Percentiles rank a stretch among this genome's conserved stretches.
phyloP scores from a whole-genome alignment of 2,113 vertebrate species.

The Elachura formosa region DNA sequence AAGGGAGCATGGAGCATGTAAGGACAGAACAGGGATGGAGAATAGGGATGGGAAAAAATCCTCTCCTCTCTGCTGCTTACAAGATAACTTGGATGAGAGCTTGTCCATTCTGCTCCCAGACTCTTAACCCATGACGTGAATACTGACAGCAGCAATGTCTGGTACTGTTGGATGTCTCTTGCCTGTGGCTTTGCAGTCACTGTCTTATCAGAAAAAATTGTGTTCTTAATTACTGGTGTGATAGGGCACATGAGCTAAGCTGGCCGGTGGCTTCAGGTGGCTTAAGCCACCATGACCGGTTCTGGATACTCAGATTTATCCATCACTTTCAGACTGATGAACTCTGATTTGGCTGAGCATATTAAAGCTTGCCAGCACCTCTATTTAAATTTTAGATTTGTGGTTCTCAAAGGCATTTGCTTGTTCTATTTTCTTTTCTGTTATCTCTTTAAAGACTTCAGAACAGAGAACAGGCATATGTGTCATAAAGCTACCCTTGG shows the following conservation, averaged over 20 bases:
- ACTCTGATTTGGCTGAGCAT: background rate
- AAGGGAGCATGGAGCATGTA: background rate
- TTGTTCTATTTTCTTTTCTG: background rate
- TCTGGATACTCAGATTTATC: background rate
- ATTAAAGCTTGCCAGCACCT: background rate
- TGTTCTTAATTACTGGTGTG: background rate
- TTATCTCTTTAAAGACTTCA: background rate
- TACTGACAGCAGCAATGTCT: background rate
- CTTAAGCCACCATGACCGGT: background rate
- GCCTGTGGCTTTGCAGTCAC: background rate
- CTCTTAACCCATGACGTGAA: rapidly evolving
- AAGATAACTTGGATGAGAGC: background rate
- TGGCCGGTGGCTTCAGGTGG: background rate
- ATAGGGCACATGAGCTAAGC: background rate
- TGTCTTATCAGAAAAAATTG: background rate
- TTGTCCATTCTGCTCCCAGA: background rate
- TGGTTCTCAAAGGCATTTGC: constrained; percentile 1
- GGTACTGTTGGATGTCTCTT: background rate
- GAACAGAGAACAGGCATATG: background rate
- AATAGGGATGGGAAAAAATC: background rate
- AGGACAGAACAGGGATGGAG: background rate
- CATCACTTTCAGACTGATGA: background rate
- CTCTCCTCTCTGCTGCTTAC: background rate
- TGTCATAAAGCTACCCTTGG: background rate
- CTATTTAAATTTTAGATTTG: constrained; percentile 21